Evolutionary conservation across 2,113 vertebrate genomes (phyloP).

Genomic region (Macquaria australasica): DNA sequence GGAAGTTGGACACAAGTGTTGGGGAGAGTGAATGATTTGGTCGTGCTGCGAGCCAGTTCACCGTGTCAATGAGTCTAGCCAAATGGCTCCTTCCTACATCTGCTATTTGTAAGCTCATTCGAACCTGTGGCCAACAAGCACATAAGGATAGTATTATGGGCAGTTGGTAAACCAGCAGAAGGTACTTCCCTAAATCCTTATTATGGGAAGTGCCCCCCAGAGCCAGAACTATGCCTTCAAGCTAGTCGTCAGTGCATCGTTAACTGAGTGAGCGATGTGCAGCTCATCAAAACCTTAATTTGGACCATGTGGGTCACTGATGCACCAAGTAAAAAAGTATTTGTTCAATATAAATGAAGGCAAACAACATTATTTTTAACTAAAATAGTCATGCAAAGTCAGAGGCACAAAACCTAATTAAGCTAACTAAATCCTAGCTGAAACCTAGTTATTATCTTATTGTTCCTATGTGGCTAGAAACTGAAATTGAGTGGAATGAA

Average conservation of each 20-base stretch:
- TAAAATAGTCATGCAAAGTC: slow-evolving; percentile 6
- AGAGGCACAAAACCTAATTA: slow-evolving; percentile 7
- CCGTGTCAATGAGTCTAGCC: slow-evolving; percentile 68
- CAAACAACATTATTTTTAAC: slow-evolving; percentile 18
- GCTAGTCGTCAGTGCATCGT: slow-evolving; percentile 27
- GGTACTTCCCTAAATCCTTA: slow-evolving; percentile 61
- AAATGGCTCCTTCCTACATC: slow-evolving; percentile 74
- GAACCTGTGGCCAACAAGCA: slow-evolving; percentile 70
- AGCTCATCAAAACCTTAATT: slow-evolving; percentile 60
- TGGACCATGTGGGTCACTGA: slow-evolving; percentile 47
- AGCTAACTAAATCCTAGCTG: neutral
- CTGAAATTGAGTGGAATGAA: neutral
- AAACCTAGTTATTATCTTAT: neutral
- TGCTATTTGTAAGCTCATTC: slow-evolving; percentile 71
- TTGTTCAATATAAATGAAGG: slow-evolving; percentile 14
- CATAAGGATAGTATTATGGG: slow-evolving; percentile 71
- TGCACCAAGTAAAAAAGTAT: slow-evolving; percentile 10
- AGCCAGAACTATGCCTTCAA: slow-evolving; percentile 50
- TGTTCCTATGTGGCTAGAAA: slow-evolving; percentile 7
- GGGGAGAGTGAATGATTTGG: slow-evolving; percentile 60
- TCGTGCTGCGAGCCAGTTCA: slow-evolving; percentile 70
- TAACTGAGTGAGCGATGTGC: slow-evolving; percentile 46
- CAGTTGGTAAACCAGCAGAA: slow-evolving; percentile 67
- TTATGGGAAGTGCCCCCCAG: slow-evolving; percentile 60
- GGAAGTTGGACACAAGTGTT: slow-evolving; percentile 73